phyloP scores from a whole-genome alignment of 2,113 vertebrate genomes.

The Ictalurus furcatus region DNA sequence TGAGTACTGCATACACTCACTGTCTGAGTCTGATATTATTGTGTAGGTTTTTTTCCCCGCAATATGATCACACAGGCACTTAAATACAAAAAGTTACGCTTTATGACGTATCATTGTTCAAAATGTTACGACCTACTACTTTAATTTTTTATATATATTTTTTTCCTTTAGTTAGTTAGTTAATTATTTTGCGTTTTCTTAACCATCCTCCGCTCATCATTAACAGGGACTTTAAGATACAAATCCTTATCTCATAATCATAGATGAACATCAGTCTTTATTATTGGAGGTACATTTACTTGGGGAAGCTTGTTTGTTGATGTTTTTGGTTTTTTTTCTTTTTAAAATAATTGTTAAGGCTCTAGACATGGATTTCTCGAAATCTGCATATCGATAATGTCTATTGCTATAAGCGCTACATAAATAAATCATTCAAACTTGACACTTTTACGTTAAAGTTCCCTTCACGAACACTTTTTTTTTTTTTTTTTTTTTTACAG shows the following conservation, averaged over 20 bases:
- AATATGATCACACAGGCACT: neutral
- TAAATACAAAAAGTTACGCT: neutral
- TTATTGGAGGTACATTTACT: neutral
- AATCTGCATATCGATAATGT: neutral
- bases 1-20: slow-evolving; percentile 72
- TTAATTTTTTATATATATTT: no score
- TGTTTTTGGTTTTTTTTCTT: neutral
- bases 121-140: no score
- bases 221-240: neutral
- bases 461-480: neutral
- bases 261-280: neutral
- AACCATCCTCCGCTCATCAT: no score
- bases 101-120: neutral
- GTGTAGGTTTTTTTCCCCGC: neutral
- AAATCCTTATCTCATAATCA: neutral
- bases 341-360: neutral
- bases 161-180: no score
- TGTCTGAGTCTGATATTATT: slow-evolving; percentile 33
- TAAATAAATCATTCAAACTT: neutral
- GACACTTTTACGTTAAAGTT: neutral
- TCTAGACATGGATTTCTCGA: neutral
- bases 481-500: neutral
- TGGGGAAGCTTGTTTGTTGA: neutral
- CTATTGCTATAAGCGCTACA: neutral
- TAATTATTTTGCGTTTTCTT: no score